Conservation (phyloP, 1,140 invertebrate species). For the Coptotermes formosanus region DNA sequence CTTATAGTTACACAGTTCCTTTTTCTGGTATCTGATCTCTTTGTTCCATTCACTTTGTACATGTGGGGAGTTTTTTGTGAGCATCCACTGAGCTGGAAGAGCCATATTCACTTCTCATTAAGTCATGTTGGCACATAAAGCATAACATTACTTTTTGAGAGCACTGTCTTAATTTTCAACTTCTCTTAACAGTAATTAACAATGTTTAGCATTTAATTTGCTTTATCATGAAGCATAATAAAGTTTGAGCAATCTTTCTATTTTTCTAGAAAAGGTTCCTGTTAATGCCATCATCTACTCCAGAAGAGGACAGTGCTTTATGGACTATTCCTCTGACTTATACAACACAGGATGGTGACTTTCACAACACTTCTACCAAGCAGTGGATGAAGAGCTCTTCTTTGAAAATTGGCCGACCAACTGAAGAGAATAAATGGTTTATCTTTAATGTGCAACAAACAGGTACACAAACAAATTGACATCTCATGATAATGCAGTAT, state of each 20-base stretch:
- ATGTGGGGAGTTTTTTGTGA: too few relatives aligned
- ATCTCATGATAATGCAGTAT: neutral
- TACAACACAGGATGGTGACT: constrained; percentile 40
- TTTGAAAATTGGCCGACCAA: constrained; percentile 36
- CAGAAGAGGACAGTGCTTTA: constrained; percentile 25
- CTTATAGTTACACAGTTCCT: too few relatives aligned
- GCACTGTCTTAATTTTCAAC: too few relatives aligned
- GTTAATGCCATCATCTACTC: neutral
- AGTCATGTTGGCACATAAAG: too few relatives aligned
- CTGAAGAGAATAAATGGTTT: constrained; percentile 49
- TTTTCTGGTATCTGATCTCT: too few relatives aligned
- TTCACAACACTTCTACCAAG: constrained; percentile 39
- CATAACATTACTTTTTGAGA: too few relatives aligned
- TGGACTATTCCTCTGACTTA: constrained; percentile 60
- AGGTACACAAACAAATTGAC: constrained; percentile 41
- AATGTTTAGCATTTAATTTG: too few relatives aligned
- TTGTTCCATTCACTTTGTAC: too few relatives aligned
- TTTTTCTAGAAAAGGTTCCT: neutral
- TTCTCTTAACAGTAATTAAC: too few relatives aligned
- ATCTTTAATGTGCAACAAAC: constrained; percentile 56
- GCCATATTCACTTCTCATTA: too few relatives aligned
- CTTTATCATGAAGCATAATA: too few relatives aligned
- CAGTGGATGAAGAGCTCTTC: constrained; percentile 44
- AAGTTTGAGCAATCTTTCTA: neutral
- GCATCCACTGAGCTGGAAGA: too few relatives aligned